These are phyloP conservation scores for Cheilosia urbana DNA, from an alignment of 2,888 invertebrate genomes.

Conservation along the genomic window DNA sequence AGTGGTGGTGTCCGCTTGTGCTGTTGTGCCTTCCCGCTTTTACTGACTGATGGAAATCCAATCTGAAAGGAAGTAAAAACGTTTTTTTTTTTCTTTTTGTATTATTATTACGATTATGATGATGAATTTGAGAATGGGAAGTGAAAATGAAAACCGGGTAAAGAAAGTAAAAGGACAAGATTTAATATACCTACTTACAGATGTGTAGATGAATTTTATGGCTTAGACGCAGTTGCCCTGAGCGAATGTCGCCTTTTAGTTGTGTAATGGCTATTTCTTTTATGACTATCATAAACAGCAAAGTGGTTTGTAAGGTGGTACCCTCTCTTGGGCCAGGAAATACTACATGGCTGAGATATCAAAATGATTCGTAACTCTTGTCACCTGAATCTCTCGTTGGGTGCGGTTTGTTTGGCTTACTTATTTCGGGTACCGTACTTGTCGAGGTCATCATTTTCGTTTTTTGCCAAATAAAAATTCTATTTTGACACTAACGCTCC, in stretches of 20 bases:
- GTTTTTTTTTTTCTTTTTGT: background rate
- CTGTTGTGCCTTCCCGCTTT: slow-evolving; percentile 45
- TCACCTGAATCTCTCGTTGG: no score
- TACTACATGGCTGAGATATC: no score
- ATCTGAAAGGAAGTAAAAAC: slow-evolving; percentile 69
- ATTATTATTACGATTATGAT: slow-evolving; percentile 30
- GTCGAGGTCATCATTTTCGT: no score
- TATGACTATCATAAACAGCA: background rate
- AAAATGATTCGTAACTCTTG: no score
- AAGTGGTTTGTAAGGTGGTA: no score
- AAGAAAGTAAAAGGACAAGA: slow-evolving; percentile 64
- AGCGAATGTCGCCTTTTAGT: background rate
- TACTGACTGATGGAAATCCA: slow-evolving; percentile 62
- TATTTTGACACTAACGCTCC: no score
- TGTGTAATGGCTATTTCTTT: background rate
- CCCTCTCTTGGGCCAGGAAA: no score
- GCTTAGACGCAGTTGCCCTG: background rate
- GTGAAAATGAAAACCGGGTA: slow-evolving; percentile 40
- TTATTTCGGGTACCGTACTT: no score
- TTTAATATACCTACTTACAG: slow-evolving; percentile 10
- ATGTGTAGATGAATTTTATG: background rate
- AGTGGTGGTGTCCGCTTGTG: slow-evolving; percentile 11
- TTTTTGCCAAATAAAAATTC: no score
- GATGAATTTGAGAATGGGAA: slow-evolving; percentile 65
- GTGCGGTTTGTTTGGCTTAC: no score